phyloP scores from a whole-genome alignment of 2,888 invertebrate species.

The Malthinus flaveolus region DNA sequence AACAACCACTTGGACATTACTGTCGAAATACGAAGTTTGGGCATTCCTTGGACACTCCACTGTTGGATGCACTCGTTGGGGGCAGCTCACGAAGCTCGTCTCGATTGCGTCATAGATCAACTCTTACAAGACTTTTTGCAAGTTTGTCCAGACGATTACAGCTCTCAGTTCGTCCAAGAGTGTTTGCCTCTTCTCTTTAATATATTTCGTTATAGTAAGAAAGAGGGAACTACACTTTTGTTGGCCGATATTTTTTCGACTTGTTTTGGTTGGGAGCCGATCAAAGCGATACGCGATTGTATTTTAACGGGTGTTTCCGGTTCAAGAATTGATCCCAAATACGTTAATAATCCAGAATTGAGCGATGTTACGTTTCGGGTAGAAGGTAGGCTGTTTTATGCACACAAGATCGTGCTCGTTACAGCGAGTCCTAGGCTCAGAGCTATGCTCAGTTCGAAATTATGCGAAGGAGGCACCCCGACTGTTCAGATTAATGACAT shows the following conservation, averaged over 20 bases:
- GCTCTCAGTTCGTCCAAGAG: slow-evolving; percentile 86
- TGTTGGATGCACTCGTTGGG: slow-evolving; percentile 91
- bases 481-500: slow-evolving; percentile 92
- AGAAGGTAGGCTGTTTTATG: slow-evolving; percentile 88
- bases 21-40: slow-evolving; percentile 80
- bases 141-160: slow-evolving; percentile 89
- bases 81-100: slow-evolving; percentile 80
- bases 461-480: slow-evolving; percentile 75
- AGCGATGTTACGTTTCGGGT: slow-evolving; percentile 92
- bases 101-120: slow-evolving; percentile 86
- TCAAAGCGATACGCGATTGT: slow-evolving; percentile 74
- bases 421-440: slow-evolving; percentile 86
- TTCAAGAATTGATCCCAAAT: slow-evolving; percentile 87
- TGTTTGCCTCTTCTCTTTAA: slow-evolving; percentile 87
- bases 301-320: slow-evolving; percentile 65
- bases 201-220: slow-evolving; percentile 89
- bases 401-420: slow-evolving; percentile 91
- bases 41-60: slow-evolving; percentile 89
- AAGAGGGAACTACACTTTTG: slow-evolving; percentile 84
- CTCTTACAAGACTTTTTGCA: slow-evolving; percentile 86
- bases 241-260: slow-evolving; percentile 89
- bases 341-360: slow-evolving; percentile 91
- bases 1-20: slow-evolving; percentile 90
- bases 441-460: slow-evolving; percentile 79
- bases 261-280: slow-evolving; percentile 85